phyloP scores from a whole-genome alignment of 2,113 vertebrate genomes.

The Cryptoleucopteryx plumbea region DNA sequence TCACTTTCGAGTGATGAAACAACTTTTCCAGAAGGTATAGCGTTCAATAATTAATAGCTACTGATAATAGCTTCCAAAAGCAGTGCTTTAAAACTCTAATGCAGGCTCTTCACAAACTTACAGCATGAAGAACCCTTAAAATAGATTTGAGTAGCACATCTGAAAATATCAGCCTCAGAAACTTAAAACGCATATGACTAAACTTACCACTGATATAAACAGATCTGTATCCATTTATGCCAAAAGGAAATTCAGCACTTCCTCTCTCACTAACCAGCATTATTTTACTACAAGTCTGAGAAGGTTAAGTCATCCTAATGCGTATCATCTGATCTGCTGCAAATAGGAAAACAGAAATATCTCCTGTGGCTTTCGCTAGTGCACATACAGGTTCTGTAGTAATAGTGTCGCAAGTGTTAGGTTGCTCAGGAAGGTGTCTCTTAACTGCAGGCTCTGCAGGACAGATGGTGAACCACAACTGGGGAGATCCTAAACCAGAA shows the following conservation, averaged over 20 bases:
- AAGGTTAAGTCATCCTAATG: too few species aligned
- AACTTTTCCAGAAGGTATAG: slow-evolving; percentile 50
- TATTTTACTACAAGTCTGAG: background rate
- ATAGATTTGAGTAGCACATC: background rate
- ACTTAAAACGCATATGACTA: accelerated
- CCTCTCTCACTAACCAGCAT: background rate
- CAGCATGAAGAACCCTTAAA: background rate
- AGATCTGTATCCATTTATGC: too few species aligned
- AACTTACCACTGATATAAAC: background rate
- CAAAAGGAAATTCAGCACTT: background rate
- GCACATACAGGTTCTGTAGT: accelerated
- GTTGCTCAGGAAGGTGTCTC: background rate
- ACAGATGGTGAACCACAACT: background rate
- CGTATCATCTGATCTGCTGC: background rate
- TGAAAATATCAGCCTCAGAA: background rate
- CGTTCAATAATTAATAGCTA: slow-evolving; percentile 53
- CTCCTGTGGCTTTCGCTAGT: background rate
- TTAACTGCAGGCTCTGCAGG: background rate
- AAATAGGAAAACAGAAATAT: accelerated
- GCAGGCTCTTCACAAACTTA: background rate
- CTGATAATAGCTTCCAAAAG: slow-evolving; percentile 17
- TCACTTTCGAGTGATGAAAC: slow-evolving; percentile 69
- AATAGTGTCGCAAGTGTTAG: too few species aligned
- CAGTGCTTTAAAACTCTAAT: background rate
- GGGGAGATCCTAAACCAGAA: background rate